Conservation (phyloP, 2,797 vertebrate species). For the Coregonus suidteri region DNA sequence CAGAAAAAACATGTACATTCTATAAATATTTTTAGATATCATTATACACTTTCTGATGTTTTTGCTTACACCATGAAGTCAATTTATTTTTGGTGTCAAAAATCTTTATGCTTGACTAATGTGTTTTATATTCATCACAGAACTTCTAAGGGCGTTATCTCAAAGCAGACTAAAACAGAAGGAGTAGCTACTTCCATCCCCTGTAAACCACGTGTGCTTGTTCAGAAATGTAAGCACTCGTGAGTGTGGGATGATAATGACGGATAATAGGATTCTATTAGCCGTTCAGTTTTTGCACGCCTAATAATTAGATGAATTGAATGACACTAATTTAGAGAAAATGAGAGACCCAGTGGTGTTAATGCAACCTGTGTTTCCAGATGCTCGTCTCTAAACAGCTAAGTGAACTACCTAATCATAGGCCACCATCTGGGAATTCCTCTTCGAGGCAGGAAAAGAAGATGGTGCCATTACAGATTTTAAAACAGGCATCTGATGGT, state of each 20-base stretch:
- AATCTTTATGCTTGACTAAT: no score
- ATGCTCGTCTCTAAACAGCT: constrained; percentile 77
- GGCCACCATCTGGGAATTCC: constrained; percentile 75
- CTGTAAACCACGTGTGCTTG: constrained; percentile 38
- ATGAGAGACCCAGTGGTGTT: constrained; percentile 73
- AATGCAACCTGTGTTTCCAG: constrained; percentile 80
- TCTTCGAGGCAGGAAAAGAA: constrained; percentile 69
- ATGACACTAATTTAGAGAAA: constrained; percentile 79
- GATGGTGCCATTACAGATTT: constrained; percentile 63
- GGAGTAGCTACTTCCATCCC: constrained; percentile 49
- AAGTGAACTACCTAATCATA: constrained; percentile 76
- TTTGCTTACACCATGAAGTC: no score
- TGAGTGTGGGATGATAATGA: constrained; percentile 70
- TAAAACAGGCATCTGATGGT: constrained; percentile 65
- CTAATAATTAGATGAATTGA: constrained; percentile 81
- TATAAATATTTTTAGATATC: no score
- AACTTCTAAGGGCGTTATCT: constrained; percentile 31
- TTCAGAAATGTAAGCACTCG: constrained; percentile 65
- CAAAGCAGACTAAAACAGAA: constrained; percentile 24
- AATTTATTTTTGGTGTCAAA: no score
- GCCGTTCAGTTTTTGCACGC: constrained; percentile 70
- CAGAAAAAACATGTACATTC: no score
- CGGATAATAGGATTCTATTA: constrained; percentile 75
- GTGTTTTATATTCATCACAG: background rate
- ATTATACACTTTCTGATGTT: no score